phyloP scores from a whole-genome alignment of 2,113 vertebrate species.

The Bubo bubo region DNA sequence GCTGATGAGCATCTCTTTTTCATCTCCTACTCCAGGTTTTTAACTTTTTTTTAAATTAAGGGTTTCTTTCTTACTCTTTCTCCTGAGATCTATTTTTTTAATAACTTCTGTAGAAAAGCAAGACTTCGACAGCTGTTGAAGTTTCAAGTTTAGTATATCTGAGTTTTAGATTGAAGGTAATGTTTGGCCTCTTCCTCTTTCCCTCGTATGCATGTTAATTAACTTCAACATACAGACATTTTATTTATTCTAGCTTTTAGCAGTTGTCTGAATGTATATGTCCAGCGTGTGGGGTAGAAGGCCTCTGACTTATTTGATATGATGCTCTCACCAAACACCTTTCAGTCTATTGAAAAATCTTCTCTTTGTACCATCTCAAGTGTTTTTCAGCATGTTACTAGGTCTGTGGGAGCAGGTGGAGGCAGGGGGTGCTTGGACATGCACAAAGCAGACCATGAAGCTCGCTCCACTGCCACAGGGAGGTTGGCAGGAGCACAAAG shows the following conservation, averaged over 20 bases:
- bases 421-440: background rate
- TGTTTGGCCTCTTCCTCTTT: background rate
- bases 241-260: background rate
- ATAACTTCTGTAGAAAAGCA: background rate
- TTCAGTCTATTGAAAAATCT: background rate
- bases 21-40: background rate
- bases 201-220: background rate
- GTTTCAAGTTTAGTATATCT: background rate
- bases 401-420: background rate
- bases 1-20: background rate
- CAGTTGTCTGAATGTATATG: accelerated
- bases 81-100: background rate
- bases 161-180: background rate
- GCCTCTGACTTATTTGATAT: background rate
- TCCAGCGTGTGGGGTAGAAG: background rate
- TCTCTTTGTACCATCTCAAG: background rate
- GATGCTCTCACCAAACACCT: background rate
- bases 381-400: accelerated
- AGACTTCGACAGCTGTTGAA: background rate
- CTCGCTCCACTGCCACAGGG: accelerated
- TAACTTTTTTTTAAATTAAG: background rate
- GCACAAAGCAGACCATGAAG: background rate
- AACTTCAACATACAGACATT: background rate
- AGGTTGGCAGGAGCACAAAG: background rate
- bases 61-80: background rate